Evolutionary conservation across 2,888 invertebrate genomes (phyloP).

Genomic region (Drosophila mayaguana): DNA sequence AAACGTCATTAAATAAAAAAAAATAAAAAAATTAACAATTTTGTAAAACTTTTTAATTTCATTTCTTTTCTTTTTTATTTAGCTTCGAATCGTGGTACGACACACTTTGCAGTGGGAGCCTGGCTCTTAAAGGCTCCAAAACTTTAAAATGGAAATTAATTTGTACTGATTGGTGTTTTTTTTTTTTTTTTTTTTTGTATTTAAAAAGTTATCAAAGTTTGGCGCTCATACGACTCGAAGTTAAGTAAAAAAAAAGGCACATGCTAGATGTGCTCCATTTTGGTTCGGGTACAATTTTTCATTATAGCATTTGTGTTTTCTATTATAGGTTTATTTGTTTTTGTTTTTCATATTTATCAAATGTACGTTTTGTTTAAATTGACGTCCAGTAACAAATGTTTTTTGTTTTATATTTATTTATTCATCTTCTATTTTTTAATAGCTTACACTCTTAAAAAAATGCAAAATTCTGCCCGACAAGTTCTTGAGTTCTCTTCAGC

Average conservation of each 20-base stretch:
- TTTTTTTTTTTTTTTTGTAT: constrained; percentile 35
- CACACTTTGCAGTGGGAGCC: constrained; percentile 32
- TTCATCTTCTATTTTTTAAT: constrained; percentile 16
- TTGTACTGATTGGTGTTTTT: constrained; percentile 74
- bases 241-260: constrained; percentile 47
- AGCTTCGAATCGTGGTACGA: constrained; percentile 44
- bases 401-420: constrained; percentile 24
- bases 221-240: constrained; percentile 47
- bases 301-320: constrained; percentile 21
- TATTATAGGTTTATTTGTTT: constrained; percentile 24
- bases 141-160: constrained; percentile 78
- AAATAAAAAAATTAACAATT: constrained; percentile 27
- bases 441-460: constrained; percentile 80
- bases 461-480: constrained; percentile 83
- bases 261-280: constrained; percentile 31
- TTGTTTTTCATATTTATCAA: constrained; percentile 40
- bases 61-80: constrained; percentile 40
- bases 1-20: constrained; percentile 41
- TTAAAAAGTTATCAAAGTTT: constrained; percentile 50
- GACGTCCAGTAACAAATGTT: constrained; percentile 72
- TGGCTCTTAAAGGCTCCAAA: constrained; percentile 35
- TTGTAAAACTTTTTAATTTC: constrained; percentile 20
- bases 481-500: constrained; percentile 41
- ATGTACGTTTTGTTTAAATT: constrained; percentile 57
- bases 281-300: constrained; percentile 32